Evolutionary conservation across 2,797 vertebrate genomes (phyloP).

Genomic region (Astyanax mexicanus): DNA sequence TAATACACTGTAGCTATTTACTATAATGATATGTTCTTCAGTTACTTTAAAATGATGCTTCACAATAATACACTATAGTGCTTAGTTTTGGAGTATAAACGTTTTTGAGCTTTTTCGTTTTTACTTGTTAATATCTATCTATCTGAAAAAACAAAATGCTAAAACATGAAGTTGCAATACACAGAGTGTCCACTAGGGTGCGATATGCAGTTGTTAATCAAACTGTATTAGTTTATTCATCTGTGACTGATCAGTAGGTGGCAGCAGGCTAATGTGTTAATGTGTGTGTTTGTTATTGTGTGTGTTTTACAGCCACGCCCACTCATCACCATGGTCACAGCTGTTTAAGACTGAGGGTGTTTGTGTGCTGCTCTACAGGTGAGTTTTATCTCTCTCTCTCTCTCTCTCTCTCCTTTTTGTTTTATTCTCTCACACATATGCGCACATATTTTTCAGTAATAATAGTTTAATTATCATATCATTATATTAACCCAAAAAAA

Average conservation of each 20-base stretch:
- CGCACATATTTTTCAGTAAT: too few species aligned
- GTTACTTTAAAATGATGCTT: background rate
- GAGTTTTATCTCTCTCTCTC: slow-evolving; percentile 67
- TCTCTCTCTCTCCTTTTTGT: background rate
- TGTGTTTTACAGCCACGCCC: slow-evolving; percentile 83
- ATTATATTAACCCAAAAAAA: too few species aligned
- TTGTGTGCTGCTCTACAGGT: slow-evolving; percentile 95
- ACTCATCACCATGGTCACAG: slow-evolving; percentile 91
- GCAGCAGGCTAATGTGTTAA: slow-evolving; percentile 64
- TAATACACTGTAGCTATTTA: background rate
- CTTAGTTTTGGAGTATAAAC: too few species aligned
- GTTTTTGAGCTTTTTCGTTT: too few species aligned
- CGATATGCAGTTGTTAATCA: background rate
- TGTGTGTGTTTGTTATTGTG: slow-evolving; percentile 48
- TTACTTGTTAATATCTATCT: too few species aligned
- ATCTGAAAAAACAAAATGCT: too few species aligned
- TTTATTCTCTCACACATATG: background rate
- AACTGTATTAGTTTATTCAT: background rate
- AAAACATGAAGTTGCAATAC: background rate
- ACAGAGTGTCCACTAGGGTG: background rate
- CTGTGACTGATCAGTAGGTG: slow-evolving; percentile 64
- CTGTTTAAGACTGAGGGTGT: slow-evolving; percentile 95
- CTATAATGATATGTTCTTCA: background rate
- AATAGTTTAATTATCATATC: too few species aligned
- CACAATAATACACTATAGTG: too few species aligned